Base-by-base conservation (phyloP, 2,113 vertebrate genomes). In the Lasiurus cinereus region DNA sequence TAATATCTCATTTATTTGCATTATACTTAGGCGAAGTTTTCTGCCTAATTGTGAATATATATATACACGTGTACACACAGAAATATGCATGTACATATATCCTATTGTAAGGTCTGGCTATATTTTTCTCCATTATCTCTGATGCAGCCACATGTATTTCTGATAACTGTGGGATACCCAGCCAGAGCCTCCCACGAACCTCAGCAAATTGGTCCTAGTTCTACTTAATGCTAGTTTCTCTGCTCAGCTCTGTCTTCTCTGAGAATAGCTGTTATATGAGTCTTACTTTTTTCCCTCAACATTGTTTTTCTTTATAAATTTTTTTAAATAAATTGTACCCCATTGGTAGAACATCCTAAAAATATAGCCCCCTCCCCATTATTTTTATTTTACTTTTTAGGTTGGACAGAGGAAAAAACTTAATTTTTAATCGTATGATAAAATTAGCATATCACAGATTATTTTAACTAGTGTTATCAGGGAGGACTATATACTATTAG, bases 351-450 rank as follows among this genome's bases (percentile, higher is more conserved):
- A 90, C 48, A 31, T 70, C 52, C 70, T 95, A 82, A 88, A 92
- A 90, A 88, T 90, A 66, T 3, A 96, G 19, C 2, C 16, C 1
- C 39, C 39, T 39, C 39, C 16, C 27, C 48, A 87, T 70, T 62
- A 87, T 87, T 76, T 39, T 67, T 56, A 27, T 18, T 84, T 96
- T 43, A 93, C 64, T 84, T 88, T 94, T 93, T 96, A 93, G 18
- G 13, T 76, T 88, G 74, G n/a, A 18, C 52, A 96, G 16, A 79
- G 59, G 87, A 2, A 46, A 92, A 31, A 48, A 83, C 66, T 94
- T 97, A 88, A 15, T 85, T 97, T 96, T 77, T 84, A 95, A 96
- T 72, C 39, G 6, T 93, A 43, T 66, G 59, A 83, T 67, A 66
- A 94, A 88, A 39, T 54, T 79, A 36, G 52, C 64, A 70, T n/a